Percentiles rank a stretch among this genome's conserved stretches.
Conservation (phyloP, 2,888 invertebrate species). For the Mythimna vitellina region DNA sequence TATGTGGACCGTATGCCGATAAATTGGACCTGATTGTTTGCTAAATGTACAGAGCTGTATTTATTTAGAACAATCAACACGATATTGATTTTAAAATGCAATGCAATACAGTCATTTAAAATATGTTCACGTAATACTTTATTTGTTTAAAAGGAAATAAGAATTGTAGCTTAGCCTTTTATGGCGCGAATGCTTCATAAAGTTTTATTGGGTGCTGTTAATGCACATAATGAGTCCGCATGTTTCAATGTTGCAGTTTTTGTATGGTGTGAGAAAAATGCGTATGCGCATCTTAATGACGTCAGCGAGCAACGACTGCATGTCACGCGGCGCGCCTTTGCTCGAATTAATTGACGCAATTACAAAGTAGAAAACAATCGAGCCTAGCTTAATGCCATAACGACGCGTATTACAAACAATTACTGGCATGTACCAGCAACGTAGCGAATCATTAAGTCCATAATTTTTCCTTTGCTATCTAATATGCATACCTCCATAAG, state of each 20-base stretch:
- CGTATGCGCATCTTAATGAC: slow-evolving; percentile 84
- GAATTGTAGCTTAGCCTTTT: slow-evolving; percentile 73
- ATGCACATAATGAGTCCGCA: slow-evolving; percentile 74
- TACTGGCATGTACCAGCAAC: slow-evolving; percentile 70
- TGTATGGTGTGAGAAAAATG: slow-evolving; percentile 78
- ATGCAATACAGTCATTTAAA: slow-evolving; percentile 51
- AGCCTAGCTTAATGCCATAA: slow-evolving; percentile 80
- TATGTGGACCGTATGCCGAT: slow-evolving; percentile 79
- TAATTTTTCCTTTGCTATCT: slow-evolving; percentile 51
- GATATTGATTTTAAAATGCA: slow-evolving; percentile 56
- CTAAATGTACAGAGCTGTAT: slow-evolving; percentile 72
- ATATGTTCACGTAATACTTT: slow-evolving; percentile 65
- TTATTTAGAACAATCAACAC: slow-evolving; percentile 59
- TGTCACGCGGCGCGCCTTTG: slow-evolving; percentile 81
- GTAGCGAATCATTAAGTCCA: slow-evolving; percentile 57
- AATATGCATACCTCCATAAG: slow-evolving; percentile 37
- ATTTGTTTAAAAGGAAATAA: slow-evolving; percentile 69
- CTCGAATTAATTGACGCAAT: slow-evolving; percentile 87
- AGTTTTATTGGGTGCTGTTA: slow-evolving; percentile 77
- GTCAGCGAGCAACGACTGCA: slow-evolving; percentile 77
- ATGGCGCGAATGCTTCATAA: slow-evolving; percentile 74
- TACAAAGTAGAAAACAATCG: slow-evolving; percentile 87
- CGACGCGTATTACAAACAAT: slow-evolving; percentile 82
- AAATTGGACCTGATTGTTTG: slow-evolving; percentile 87
- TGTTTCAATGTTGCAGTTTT: slow-evolving; percentile 77